Conservation (phyloP, 1,140 invertebrate genomes). For the Acyrthosiphon pisum region DNA sequence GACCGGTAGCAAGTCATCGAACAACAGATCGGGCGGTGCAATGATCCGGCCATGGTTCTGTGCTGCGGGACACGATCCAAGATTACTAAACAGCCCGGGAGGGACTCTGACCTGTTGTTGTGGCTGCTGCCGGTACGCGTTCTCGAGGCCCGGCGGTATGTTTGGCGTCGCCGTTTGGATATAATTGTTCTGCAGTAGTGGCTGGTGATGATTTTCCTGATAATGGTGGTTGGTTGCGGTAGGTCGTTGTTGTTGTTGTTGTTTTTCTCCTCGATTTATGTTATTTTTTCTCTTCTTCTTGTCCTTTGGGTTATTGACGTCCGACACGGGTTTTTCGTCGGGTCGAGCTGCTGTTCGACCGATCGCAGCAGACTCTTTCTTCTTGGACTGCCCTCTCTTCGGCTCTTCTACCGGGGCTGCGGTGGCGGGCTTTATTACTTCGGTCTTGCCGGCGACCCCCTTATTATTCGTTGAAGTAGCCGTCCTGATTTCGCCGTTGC, state of each 20-base stretch:
- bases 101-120: constrained; percentile 26
- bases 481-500: background rate
- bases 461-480: background rate
- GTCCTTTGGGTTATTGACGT: background rate
- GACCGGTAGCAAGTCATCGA: constrained; percentile 72
- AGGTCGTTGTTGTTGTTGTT: no score
- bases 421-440: background rate
- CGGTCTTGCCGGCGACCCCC: background rate
- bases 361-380: background rate
- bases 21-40: constrained; percentile 17
- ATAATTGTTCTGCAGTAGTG: background rate
- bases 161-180: constrained; percentile 65
- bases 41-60: background rate
- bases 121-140: background rate
- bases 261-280: constrained; percentile 1
- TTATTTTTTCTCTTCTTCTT: constrained; percentile 50
- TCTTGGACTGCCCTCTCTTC: constrained; percentile 13
- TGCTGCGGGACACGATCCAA: background rate
- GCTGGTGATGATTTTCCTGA: background rate
- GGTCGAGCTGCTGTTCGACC: background rate
- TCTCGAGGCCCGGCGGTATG: constrained; percentile 39
- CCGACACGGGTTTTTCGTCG: background rate
- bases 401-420: background rate
- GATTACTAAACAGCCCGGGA: background rate
- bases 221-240: background rate